Base-by-base conservation (phyloP, 2,888 invertebrate genomes). In the Calliphora vomitoria region DNA sequence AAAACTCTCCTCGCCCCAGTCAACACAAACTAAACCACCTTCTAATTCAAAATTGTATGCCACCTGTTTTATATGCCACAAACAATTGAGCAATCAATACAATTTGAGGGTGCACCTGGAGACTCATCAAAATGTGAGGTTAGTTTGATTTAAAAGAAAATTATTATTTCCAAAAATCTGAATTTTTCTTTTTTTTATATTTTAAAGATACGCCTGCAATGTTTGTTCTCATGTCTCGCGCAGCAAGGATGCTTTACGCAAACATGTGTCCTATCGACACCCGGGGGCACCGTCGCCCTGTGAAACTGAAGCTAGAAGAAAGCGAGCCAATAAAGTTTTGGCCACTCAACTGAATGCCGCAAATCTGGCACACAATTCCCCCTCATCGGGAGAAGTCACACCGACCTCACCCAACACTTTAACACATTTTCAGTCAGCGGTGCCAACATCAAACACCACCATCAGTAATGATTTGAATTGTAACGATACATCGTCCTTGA, bases 91-190 rank as follows among this genome's bases (percentile, higher is more conserved):
- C 93, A 98, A 98, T 94, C 98, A 98, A 93, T 98, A 98, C 94
- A 98, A 98, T 93, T 94, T 98, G 90, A 95, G 98, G 85, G 98
- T 98, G 86, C 98, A 98, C 91, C 96, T 98, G 96, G 98, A 98
- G 92, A 98, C 98, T 25, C 98, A 98, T 93, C 97, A 97, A 91
- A 98, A 98, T 89, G 96, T 97, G 71, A 96, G 94, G 94, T 94
- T 66, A 90, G 91, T 89, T 80, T 8, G 11, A 3, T 13, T 44
- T 13, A 11, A 10, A 4, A 11, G 1, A 1, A 44, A 44, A 44
- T 13, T 13, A 44, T 25, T 25, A 44, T 41, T 62, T 18, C 15
- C 4, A 60, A 41, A 41, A 25, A 60, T 15, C 18, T 25, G n/a
- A 18, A 25, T 6, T 13, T 75, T 71, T 38, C 35, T 53, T 35